These are phyloP conservation scores for Stomatorhinus walkeri DNA, from an alignment of 2,797 vertebrate species.

Conservation along the genomic window DNA sequence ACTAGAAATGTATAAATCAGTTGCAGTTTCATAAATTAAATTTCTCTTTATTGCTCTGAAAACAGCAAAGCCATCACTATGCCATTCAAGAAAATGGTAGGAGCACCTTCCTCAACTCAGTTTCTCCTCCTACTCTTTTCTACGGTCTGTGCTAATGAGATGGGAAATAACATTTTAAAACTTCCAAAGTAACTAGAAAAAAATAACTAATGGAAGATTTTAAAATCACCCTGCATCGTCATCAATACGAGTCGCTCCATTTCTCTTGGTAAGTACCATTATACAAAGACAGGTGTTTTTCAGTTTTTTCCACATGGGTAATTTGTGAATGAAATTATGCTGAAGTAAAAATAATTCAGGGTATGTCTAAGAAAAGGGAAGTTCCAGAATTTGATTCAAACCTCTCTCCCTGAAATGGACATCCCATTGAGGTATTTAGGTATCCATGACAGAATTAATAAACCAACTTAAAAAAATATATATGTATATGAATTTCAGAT, in stretches of 20 bases:
- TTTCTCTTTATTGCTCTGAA: neutral
- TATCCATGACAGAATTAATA: slow-evolving; percentile 60
- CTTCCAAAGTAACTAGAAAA: neutral
- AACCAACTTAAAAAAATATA: slow-evolving; percentile 36
- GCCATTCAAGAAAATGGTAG: neutral
- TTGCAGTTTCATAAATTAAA: neutral
- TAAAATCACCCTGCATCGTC: slow-evolving; percentile 43
- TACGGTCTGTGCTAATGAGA: neutral
- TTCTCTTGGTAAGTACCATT: neutral
- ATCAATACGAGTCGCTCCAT: neutral
- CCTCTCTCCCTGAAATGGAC: slow-evolving; percentile 74
- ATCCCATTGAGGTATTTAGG: slow-evolving; percentile 68
- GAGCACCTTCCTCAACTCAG: neutral
- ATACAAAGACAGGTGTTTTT: neutral
- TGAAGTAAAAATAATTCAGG: neutral
- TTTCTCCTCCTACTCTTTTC: neutral
- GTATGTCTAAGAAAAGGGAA: neutral
- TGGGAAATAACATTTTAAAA: neutral
- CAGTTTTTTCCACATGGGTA: neutral
- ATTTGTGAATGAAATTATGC: neutral
- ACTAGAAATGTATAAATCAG: neutral
- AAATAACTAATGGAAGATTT: neutral
- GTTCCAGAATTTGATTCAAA: slow-evolving; percentile 57
- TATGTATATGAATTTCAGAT: neutral
- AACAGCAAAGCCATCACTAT: neutral